Conservation (phyloP, 2,797 vertebrate species). For the Megaceryle alcyon region DNA sequence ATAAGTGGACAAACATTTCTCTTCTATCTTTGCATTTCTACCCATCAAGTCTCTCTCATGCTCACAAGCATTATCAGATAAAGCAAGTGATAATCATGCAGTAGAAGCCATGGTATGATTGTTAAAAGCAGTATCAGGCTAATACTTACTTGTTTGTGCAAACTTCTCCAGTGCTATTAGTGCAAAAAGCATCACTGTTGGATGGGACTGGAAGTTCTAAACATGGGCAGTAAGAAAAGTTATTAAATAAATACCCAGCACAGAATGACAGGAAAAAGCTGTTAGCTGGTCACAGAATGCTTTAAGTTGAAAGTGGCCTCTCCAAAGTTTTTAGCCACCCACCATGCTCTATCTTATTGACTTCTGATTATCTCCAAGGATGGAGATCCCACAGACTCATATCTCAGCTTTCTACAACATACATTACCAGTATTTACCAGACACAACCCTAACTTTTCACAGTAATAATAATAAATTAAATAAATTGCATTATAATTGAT, state of each 20-base stretch:
- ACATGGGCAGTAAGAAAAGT: constrained; percentile 25
- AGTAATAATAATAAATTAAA: background rate
- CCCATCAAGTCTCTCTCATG: background rate
- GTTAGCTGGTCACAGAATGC: background rate
- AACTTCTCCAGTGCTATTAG: constrained; percentile 99
- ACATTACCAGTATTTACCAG: background rate
- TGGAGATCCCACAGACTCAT: background rate
- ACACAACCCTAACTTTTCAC: background rate
- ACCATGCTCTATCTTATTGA: background rate
- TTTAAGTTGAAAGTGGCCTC: background rate
- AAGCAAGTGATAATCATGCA: background rate
- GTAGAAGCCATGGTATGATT: background rate
- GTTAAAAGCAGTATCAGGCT: background rate
- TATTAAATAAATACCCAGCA: background rate
- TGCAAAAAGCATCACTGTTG: constrained; percentile 98
- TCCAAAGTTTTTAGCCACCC: background rate
- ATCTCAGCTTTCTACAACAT: background rate
- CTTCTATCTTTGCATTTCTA: background rate
- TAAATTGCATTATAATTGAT: background rate
- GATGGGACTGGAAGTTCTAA: constrained; percentile 95
- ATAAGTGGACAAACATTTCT: background rate
- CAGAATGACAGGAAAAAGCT: background rate
- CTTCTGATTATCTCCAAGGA: background rate
- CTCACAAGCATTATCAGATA: background rate
- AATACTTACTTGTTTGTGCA: constrained; percentile 96